Conservation (phyloP, 2,113 vertebrate species). For the Lagopus muta region DNA sequence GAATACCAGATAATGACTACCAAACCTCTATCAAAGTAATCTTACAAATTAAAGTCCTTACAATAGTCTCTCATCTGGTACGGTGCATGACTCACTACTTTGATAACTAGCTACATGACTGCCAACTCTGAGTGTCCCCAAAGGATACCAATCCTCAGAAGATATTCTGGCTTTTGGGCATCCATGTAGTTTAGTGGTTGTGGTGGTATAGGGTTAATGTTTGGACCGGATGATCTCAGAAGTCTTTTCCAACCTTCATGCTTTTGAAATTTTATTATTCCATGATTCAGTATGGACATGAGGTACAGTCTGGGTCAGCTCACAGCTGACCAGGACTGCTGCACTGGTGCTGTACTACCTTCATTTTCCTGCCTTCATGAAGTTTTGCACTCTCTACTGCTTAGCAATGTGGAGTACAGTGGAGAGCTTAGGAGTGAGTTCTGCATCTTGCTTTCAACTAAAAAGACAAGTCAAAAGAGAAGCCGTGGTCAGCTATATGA, state of each 20-base stretch:
- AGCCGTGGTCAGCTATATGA: not conserved
- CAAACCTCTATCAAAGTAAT: not conserved
- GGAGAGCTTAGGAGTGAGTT: not conserved
- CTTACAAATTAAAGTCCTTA: not conserved
- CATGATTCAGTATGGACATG: not conserved
- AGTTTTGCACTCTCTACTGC: not conserved
- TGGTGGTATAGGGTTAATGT: no score
- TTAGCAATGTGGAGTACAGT: rapidly evolving
- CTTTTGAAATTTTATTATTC: no score
- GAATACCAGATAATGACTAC: not conserved
- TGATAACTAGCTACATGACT: not conserved
- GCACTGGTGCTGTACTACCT: not conserved
- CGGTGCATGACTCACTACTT: not conserved
- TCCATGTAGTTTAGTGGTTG: no score
- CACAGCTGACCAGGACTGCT: rapidly evolving
- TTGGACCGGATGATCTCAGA: no score
- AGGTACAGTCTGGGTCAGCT: rapidly evolving
- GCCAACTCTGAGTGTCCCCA: not conserved
- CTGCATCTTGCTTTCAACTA: not conserved
- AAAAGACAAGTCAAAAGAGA: not conserved
- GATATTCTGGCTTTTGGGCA: not conserved
- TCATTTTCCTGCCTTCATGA: not conserved
- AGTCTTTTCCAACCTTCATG: no score
- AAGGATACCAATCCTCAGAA: not conserved
- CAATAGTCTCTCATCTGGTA: not conserved